Evolutionary conservation across 2,797 vertebrate species (phyloP).

Genomic region (Acrossocheilus fasciatus): DNA sequence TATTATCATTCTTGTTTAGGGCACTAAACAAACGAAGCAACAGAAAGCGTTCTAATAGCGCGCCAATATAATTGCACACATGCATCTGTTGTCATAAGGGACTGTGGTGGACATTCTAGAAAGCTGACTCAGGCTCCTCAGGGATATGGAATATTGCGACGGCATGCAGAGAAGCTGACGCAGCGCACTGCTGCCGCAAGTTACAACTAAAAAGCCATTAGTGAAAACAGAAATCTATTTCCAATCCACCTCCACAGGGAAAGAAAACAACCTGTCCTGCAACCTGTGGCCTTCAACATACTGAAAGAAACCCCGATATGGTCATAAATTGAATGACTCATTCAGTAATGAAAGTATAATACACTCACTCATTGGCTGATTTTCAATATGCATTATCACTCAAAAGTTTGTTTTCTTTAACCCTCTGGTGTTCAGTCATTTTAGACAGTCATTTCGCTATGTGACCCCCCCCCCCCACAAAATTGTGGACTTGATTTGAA

Average conservation of each 20-base stretch:
- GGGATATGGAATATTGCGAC: slow-evolving; percentile 38
- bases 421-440: too few species aligned
- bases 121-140: slow-evolving; percentile 44
- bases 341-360: background rate
- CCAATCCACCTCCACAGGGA: slow-evolving; percentile 17
- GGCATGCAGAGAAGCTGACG: slow-evolving; percentile 47
- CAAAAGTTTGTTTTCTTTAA: background rate
- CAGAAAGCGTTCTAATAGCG: slow-evolving; percentile 9
- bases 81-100: background rate
- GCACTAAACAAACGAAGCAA: background rate
- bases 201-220: slow-evolving; percentile 56
- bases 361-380: background rate
- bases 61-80: background rate
- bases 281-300: slow-evolving; percentile 22
- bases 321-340: background rate
- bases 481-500: too few species aligned
- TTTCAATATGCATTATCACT: background rate
- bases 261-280: background rate
- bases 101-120: slow-evolving; percentile 1
- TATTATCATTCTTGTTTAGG: background rate
- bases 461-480: too few species aligned
- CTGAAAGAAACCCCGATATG: background rate
- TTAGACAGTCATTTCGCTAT: too few species aligned
- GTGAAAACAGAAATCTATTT: slow-evolving; percentile 55
- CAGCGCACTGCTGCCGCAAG: slow-evolving; percentile 27